A percentile compares a stretch with the other conserved stretches of the same genome.
Conservation (phyloP, 2,113 vertebrate species). For the Callaeas wilsoni region DNA sequence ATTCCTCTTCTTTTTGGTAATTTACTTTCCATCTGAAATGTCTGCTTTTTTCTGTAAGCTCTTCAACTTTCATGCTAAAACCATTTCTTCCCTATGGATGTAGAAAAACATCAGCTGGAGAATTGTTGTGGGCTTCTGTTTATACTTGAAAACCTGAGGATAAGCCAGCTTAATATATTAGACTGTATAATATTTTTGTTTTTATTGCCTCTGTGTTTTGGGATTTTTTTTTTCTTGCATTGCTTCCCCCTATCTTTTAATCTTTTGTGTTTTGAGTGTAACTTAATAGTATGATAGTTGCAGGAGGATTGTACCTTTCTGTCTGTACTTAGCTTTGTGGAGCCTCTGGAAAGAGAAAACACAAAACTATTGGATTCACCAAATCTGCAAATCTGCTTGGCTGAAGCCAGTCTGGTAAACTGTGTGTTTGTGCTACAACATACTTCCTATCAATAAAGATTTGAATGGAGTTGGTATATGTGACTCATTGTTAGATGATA, state of each 20-base stretch:
- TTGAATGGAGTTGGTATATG: background rate
- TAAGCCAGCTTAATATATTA: background rate
- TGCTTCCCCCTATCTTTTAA: accelerated
- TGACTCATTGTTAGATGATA: background rate
- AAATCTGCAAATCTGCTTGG: background rate
- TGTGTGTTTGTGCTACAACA: background rate
- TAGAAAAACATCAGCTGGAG: background rate
- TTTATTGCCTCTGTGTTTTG: background rate
- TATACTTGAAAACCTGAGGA: background rate
- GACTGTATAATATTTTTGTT: background rate
- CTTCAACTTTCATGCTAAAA: background rate
- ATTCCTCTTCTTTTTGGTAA: background rate
- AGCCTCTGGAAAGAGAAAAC: background rate
- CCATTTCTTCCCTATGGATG: background rate
- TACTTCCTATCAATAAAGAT: background rate
- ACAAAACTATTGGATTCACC: background rate
- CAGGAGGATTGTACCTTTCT: background rate
- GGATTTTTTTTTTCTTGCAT: accelerated
- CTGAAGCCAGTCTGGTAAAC: background rate
- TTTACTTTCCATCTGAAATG: background rate
- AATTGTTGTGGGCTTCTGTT: background rate
- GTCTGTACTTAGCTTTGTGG: background rate
- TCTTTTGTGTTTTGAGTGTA: background rate
- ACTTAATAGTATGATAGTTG: background rate
- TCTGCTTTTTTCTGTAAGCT: background rate